Base-by-base conservation (phyloP, 2,797 vertebrate genomes). In the Sebastes nivosus region DNA sequence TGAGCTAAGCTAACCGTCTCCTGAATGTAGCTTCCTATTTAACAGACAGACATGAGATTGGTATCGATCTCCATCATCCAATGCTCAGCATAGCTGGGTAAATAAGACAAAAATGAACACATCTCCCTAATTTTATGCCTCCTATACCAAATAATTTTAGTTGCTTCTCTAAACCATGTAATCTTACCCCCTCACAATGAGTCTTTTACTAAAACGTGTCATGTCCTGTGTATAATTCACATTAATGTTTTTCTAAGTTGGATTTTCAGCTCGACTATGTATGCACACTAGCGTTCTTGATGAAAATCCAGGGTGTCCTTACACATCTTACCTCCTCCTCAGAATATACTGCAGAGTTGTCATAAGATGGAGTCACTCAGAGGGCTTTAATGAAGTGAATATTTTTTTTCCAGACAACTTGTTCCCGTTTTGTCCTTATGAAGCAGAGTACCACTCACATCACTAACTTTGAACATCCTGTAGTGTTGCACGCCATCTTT, bases 151-250 rank as follows among this genome's bases (percentile, higher is more conserved):
- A 70, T 67, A 69, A 67, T 29, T 36, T 3, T 20, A 24, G 32
- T 25, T 10, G n/a, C 57, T 74, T 70, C 34, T 80, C 57, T 73
- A 70, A 67, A 74, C 77, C 77, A 85, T 0, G 2, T 60, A 27
- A 50, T 69, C 61, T 38, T 60, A 69, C 22, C 77, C 36, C 11
- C 30, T 83, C 79, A 77, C 55, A 79, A 72, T 66, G 61, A 74
- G 32, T 81, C 67, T 67, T 76, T 67, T 34, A 58, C 77, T 78
- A 13, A 46, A 65, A 52, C 8, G 5, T 32, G 58, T 78, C 78
- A 88, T 76, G 79, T 66, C 73, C 64, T 76, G 77, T 87, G 63
- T 73, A 63, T 87, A 84, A 88, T 90, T 79, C 77, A 84, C 83
- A 87, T 87, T 75, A 83, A 86, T 88, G 78, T 78, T 88, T 72